Conservation (phyloP, 1,140 invertebrate genomes). For the Chelonus insularis region DNA sequence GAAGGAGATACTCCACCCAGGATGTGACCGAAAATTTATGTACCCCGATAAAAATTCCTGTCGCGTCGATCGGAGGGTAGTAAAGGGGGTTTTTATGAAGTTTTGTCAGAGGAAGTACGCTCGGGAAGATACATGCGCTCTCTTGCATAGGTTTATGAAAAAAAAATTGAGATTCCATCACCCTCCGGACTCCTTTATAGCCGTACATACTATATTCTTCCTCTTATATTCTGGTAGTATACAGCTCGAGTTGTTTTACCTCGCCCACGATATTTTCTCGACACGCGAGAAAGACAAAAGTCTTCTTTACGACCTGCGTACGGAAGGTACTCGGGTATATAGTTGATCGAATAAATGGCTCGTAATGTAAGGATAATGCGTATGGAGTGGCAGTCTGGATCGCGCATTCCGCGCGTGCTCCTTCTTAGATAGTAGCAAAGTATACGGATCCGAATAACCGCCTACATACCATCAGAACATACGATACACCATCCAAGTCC, state of each 20-base stretch:
- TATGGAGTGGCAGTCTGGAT: conserved; percentile 35
- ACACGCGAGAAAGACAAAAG: conserved; percentile 16
- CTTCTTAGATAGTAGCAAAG: conserved; percentile 22
- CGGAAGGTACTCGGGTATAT: conserved; percentile 6
- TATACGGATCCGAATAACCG: conserved; percentile 14
- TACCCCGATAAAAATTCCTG: conserved; percentile 20
- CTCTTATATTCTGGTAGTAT: not conserved
- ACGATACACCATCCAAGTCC: not conserved
- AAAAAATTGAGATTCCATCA: conserved; percentile 2
- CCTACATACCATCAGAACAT: conserved; percentile 9
- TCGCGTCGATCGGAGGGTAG: conserved; percentile 9
- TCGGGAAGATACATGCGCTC: conserved; percentile 15
- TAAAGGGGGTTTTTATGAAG: conserved; percentile 18
- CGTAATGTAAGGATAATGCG: conserved; percentile 41
- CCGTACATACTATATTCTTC: not conserved
- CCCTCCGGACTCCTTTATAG: conserved; percentile 7
- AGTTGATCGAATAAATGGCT: conserved; percentile 38
- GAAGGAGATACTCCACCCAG: conserved; percentile 8
- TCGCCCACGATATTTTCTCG: conserved; percentile 6
- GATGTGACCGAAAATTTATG: conserved; percentile 20
- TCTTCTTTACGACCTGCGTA: conserved; percentile 25
- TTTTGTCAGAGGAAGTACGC: conserved; percentile 20
- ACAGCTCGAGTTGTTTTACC: not conserved
- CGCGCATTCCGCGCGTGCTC: conserved; percentile 32
- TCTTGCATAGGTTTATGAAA: conserved; percentile 9